Evolutionary conservation across 2,888 invertebrate species (phyloP).

Genomic region (Choreutis nemorana): DNA sequence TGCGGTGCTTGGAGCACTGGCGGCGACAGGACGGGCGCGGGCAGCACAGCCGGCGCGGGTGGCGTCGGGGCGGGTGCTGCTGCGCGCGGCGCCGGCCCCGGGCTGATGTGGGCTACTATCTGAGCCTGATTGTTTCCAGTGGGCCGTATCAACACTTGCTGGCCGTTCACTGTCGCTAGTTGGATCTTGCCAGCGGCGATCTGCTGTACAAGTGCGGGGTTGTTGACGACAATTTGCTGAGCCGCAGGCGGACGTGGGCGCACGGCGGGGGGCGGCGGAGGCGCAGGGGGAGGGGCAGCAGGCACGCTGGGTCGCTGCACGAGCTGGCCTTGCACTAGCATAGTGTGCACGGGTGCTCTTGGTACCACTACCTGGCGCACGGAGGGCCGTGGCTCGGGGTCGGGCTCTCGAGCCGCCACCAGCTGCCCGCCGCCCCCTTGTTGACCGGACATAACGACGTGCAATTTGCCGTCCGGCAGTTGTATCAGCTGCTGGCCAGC

Average conservation of each 20-base stretch:
- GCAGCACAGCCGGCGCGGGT: slow-evolving; percentile 18
- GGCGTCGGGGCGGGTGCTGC: slow-evolving; percentile 17
- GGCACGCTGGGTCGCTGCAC: slow-evolving; percentile 23
- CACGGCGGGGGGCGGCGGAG: slow-evolving; percentile 20
- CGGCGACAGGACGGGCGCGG: slow-evolving; percentile 15
- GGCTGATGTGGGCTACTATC: slow-evolving; percentile 77
- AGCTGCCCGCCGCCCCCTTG: slow-evolving; percentile 55
- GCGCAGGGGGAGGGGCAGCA: slow-evolving; percentile 18
- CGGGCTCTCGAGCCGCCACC: slow-evolving; percentile 29
- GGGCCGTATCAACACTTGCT: slow-evolving; percentile 83
- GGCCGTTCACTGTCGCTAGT: slow-evolving; percentile 84
- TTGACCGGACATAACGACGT: slow-evolving; percentile 77
- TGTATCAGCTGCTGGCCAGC: slow-evolving; percentile 94
- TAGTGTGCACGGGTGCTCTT: slow-evolving; percentile 58
- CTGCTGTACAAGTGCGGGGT: slow-evolving; percentile 80
- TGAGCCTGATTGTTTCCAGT: slow-evolving; percentile 82
- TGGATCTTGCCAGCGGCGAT: slow-evolving; percentile 84
- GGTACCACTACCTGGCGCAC: slow-evolving; percentile 23
- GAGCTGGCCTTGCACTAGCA: slow-evolving; percentile 34
- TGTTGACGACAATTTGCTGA: slow-evolving; percentile 80
- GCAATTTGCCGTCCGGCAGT: slow-evolving; percentile 92
- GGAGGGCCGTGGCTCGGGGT: slow-evolving; percentile 13
- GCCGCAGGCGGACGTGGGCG: slow-evolving; percentile 38
- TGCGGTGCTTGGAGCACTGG: slow-evolving; percentile 15
- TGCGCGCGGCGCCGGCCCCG: slow-evolving; percentile 19